phyloP scores from a whole-genome alignment of 2,113 vertebrate genomes.

The Eretmochelys imbricata region DNA sequence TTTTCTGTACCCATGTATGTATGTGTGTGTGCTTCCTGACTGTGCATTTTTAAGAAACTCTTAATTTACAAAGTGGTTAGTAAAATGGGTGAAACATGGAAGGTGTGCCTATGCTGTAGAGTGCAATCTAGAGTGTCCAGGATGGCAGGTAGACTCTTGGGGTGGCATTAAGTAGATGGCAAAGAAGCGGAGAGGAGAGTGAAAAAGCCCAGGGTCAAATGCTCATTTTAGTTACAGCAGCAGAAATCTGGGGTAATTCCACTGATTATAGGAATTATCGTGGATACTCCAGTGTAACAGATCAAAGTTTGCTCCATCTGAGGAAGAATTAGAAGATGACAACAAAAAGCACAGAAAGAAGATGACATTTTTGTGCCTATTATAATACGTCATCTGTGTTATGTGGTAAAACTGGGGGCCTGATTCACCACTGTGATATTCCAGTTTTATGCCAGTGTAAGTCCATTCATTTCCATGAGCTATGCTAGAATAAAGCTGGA shows the following conservation, averaged over 20 bases:
- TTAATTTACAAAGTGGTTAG: not conserved
- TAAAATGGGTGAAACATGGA: not conserved
- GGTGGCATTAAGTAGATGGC: not conserved
- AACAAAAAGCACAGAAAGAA: not conserved
- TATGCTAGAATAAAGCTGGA: conserved; percentile 18
- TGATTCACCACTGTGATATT: conserved; percentile 26
- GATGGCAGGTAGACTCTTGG: not conserved
- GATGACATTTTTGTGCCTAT: not conserved
- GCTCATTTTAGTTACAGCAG: not conserved
- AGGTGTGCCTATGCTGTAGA: not conserved
- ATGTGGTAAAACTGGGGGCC: conserved; percentile 27
- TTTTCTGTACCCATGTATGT: not conserved
- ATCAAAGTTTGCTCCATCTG: not conserved
- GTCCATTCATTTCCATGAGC: conserved; percentile 39
- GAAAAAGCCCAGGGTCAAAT: not conserved
- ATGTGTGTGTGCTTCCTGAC: not conserved
- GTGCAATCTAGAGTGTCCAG: not conserved
- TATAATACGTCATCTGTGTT: not conserved
- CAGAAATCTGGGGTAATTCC: not conserved
- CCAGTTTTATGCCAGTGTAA: conserved; percentile 32
- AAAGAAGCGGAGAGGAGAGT: not conserved
- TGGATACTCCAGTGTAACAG: not conserved
- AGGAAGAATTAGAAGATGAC: not conserved
- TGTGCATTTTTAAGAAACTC: not conserved
- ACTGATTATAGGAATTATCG: not conserved